These are phyloP conservation scores for Cavia porcellus DNA, from an alignment of 2,113 vertebrate genomes.

Conservation along the genomic window DNA sequence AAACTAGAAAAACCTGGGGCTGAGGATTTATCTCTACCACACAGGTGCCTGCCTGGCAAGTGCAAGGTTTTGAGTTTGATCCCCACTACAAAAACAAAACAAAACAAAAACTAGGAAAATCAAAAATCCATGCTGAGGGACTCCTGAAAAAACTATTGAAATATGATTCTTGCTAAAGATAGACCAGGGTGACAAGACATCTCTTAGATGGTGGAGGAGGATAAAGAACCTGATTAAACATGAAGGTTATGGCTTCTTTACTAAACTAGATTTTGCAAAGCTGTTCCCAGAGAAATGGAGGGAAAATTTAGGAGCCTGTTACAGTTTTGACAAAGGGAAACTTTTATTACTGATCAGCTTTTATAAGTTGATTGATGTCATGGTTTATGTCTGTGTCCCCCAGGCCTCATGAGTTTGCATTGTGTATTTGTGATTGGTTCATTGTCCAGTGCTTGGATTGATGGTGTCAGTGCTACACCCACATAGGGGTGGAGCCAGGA, in stretches of 20 bases:
- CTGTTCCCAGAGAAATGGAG: neutral
- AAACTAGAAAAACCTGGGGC: neutral
- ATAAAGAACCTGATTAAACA: neutral
- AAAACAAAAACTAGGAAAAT: neutral
- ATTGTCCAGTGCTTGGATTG: too few relatives aligned
- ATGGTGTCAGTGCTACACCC: too few relatives aligned
- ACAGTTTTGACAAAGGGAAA: neutral
- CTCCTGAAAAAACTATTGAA: neutral
- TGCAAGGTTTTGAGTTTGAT: too few relatives aligned
- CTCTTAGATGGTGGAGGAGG: neutral
- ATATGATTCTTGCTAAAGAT: neutral
- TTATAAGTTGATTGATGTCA: neutral
- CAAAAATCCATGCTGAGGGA: neutral
- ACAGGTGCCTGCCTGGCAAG: too few relatives aligned
- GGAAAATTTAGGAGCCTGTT: too few relatives aligned
- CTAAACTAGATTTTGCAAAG: neutral
- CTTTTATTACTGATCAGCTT: neutral
- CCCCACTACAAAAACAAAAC: too few relatives aligned
- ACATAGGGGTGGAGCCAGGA: too few relatives aligned
- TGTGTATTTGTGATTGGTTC: too few relatives aligned
- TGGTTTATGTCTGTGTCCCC: too few relatives aligned
- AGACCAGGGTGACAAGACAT: neutral
- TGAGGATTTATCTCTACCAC: too few relatives aligned
- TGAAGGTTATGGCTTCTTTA: neutral
- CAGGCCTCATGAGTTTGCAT: too few relatives aligned